Conservation (phyloP, 1,140 invertebrate genomes). For the Physella acuta region DNA sequence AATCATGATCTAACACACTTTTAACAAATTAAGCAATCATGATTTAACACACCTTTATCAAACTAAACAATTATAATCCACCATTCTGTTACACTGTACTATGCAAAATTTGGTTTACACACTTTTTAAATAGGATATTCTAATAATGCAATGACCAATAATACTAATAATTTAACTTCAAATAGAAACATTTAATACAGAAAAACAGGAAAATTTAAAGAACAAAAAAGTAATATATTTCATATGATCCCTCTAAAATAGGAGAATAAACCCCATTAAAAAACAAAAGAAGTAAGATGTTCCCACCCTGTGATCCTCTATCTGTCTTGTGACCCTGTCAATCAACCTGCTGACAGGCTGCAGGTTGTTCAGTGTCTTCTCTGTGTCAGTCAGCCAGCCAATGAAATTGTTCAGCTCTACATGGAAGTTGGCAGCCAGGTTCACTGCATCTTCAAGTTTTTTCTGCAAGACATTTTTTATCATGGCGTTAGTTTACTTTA, state of each 20-base stretch:
- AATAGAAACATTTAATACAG: too few relatives aligned
- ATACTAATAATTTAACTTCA: too few relatives aligned
- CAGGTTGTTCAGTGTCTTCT: conserved; percentile 83
- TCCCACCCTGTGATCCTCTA: conserved; percentile 93
- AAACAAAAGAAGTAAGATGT: neutral
- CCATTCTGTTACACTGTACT: too few relatives aligned
- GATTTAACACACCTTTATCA: too few relatives aligned
- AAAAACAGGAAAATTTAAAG: too few relatives aligned
- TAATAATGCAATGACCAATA: too few relatives aligned
- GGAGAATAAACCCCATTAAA: neutral
- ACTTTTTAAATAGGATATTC: too few relatives aligned
- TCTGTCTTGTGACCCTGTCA: conserved; percentile 86
- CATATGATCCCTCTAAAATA: neutral
- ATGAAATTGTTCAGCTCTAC: conserved; percentile 86
- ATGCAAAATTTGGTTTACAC: too few relatives aligned
- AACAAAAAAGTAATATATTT: too few relatives aligned
- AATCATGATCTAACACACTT: too few relatives aligned
- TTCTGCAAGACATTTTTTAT: conserved; percentile 65
- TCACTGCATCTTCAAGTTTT: conserved; percentile 94
- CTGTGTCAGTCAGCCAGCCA: conserved; percentile 91
- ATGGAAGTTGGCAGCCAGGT: conserved; percentile 83
- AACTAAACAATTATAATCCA: too few relatives aligned
- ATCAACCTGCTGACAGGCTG: conserved; percentile 92
- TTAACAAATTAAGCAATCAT: too few relatives aligned
- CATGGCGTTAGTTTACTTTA: neutral